A percentile compares a stretch with the other conserved stretches of the same genome.
Conservation (phyloP, 2,797 vertebrate species). For the Rhincodon typus region DNA sequence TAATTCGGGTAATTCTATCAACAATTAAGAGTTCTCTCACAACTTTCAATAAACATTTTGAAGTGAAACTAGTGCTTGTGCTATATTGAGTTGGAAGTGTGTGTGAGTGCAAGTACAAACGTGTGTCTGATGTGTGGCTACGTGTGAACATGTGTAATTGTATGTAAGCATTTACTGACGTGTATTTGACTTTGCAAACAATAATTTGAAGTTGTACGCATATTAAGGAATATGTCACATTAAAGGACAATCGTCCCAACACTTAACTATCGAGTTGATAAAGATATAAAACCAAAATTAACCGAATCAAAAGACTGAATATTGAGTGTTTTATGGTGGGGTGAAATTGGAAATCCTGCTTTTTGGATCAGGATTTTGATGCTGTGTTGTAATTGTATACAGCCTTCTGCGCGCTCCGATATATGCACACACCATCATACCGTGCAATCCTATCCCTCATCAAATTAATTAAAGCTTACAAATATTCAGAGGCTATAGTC, state of each 20-base stretch:
- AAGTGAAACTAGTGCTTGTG: constrained; percentile 43
- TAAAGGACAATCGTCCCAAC: background rate
- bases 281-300: background rate
- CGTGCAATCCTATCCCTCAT: background rate
- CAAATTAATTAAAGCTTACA: background rate
- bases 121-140: background rate
- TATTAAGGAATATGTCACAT: constrained; percentile 8
- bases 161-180: background rate
- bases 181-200: background rate
- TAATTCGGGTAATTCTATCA: constrained; percentile 65
- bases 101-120: background rate
- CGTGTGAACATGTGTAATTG: background rate
- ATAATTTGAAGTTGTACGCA: background rate
- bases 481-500: background rate
- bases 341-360: background rate
- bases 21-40: constrained; percentile 66
- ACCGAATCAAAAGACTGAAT: background rate
- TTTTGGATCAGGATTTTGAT: background rate
- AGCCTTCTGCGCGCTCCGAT: background rate
- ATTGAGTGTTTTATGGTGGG: background rate
- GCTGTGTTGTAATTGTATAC: background rate
- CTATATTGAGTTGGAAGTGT: background rate
- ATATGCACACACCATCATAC: background rate
- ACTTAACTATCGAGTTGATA: background rate
- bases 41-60: constrained; percentile 77